phyloP scores from a whole-genome alignment of 2,888 invertebrate species.

The Laothoe populi region DNA sequence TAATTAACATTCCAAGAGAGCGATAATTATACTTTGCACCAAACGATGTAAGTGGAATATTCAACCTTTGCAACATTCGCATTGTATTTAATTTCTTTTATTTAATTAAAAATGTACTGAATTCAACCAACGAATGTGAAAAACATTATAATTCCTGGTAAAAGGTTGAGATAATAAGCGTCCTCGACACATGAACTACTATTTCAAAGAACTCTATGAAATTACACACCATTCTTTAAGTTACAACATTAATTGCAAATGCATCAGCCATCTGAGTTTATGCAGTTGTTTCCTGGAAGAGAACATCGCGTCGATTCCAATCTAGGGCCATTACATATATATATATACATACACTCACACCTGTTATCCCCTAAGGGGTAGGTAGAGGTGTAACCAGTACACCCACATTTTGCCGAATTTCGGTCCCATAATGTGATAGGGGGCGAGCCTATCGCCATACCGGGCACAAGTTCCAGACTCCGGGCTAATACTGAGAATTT shows the following conservation, averaged over 20 bases:
- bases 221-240: slow-evolving; percentile 28
- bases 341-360: too few relatives aligned
- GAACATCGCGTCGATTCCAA: neutral
- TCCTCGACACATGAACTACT: slow-evolving; percentile 37
- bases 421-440: too few relatives aligned
- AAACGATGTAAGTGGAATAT: neutral
- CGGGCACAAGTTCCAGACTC: too few relatives aligned
- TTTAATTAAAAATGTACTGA: neutral
- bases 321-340: neutral
- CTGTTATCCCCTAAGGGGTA: too few relatives aligned
- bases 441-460: too few relatives aligned
- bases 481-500: too few relatives aligned
- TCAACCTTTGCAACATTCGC: neutral
- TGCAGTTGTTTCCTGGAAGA: neutral
- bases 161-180: slow-evolving; percentile 30
- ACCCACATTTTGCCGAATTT: too few relatives aligned
- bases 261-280: neutral
- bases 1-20: too few relatives aligned
- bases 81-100: neutral
- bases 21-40: too few relatives aligned
- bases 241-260: slow-evolving; percentile 6
- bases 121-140: neutral
- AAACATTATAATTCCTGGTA: slow-evolving; percentile 10
- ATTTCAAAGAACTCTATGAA: slow-evolving; percentile 27
- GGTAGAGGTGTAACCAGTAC: too few relatives aligned